Percentiles rank a stretch among this genome's conserved stretches.
Evolutionary conservation across 2,888 invertebrate genomes (phyloP).

Genomic region (Synanthedon andrenaeformis): DNA sequence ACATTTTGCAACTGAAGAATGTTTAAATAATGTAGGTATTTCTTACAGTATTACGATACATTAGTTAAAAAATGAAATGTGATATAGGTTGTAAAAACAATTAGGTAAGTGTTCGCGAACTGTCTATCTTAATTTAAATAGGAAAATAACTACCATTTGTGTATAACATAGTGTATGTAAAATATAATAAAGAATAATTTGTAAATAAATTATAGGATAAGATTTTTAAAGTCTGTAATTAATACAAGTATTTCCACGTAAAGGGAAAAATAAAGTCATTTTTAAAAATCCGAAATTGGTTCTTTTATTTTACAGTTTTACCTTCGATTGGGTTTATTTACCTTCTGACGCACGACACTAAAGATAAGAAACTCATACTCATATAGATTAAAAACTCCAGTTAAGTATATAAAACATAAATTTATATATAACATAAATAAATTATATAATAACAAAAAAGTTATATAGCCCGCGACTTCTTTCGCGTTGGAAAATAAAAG

Average conservation of each 20-base stretch:
- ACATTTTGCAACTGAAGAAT: too few species aligned
- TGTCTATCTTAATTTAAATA: slow-evolving; percentile 31
- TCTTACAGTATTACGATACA: neutral
- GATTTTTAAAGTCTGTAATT: slow-evolving; percentile 68
- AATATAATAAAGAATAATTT: slow-evolving; percentile 33
- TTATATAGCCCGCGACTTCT: too few species aligned
- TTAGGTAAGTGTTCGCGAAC: slow-evolving; percentile 49
- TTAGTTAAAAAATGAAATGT: slow-evolving; percentile 60
- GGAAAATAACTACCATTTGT: slow-evolving; percentile 27
- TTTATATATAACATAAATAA: too few species aligned
- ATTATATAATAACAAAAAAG: too few species aligned
- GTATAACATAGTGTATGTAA: slow-evolving; percentile 40
- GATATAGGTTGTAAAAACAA: slow-evolving; percentile 68
- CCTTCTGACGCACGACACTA: too few species aligned
- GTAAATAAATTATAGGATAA: slow-evolving; percentile 64
- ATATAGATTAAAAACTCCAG: too few species aligned
- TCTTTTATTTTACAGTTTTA: neutral
- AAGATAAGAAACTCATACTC: too few species aligned
- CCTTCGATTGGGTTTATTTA: neutral
- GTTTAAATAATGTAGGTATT: too few species aligned
- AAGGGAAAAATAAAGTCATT: slow-evolving; percentile 62
- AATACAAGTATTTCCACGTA: slow-evolving; percentile 37
- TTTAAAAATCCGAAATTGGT: slow-evolving; percentile 34
- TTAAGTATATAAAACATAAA: too few species aligned
- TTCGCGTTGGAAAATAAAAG: too few species aligned